Evolutionary conservation across 2,797 vertebrate species (phyloP).

Genomic region (Pelobates cultripes): DNA sequence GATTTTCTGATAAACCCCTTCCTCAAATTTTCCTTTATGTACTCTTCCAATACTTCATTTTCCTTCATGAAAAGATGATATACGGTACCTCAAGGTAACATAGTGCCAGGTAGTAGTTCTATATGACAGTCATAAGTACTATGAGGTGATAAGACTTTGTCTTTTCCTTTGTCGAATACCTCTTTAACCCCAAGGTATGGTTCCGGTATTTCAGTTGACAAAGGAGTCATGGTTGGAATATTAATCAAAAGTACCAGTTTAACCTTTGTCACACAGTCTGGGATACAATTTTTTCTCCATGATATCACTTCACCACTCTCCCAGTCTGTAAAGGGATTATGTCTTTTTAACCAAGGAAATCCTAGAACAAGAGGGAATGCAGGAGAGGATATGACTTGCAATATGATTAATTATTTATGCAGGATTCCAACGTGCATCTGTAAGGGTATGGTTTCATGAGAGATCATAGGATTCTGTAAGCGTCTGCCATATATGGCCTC

Average conservation of each 20-base stretch:
- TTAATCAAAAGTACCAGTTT: background rate
- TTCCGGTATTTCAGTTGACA: background rate
- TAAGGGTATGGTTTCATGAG: background rate
- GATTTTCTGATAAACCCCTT: background rate
- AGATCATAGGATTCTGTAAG: background rate
- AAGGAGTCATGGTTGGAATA: background rate
- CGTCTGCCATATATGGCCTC: background rate
- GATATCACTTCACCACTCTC: background rate
- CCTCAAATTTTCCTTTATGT: background rate
- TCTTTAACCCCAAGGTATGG: background rate
- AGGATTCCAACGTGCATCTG: background rate
- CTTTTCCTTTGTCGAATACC: background rate
- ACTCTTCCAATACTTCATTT: background rate
- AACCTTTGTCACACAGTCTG: background rate
- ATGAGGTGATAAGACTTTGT: background rate
- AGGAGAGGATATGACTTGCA: background rate
- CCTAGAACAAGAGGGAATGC: background rate
- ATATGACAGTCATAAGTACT: background rate
- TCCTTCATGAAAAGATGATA: background rate
- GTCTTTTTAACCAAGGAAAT: background rate
- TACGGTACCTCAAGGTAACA: background rate
- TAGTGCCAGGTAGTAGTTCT: background rate
- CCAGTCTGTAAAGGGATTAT: background rate
- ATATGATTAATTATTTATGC: background rate
- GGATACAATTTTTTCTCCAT: background rate